Conservation (phyloP, 2,888 invertebrate genomes). For the Ceratothoa steindachneri region DNA sequence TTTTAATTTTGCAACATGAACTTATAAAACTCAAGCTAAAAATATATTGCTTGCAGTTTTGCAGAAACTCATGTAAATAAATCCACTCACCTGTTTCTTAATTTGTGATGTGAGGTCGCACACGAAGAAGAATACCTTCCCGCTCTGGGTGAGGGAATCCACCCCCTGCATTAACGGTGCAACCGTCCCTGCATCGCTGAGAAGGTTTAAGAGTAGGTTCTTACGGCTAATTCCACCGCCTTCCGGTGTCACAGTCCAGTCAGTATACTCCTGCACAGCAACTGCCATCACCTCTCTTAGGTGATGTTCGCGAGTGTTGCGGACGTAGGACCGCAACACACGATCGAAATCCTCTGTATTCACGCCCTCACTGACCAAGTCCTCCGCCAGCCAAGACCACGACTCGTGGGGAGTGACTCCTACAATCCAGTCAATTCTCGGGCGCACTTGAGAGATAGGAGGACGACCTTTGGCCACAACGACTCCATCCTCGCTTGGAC, state of each 20-base stretch:
- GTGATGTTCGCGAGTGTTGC: slow-evolving; percentile 39
- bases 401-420: slow-evolving; percentile 44
- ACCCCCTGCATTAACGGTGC: slow-evolving; percentile 43
- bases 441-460: slow-evolving; percentile 21
- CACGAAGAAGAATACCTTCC: slow-evolving; percentile 39
- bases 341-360: slow-evolving; percentile 26
- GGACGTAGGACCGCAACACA: slow-evolving; percentile 26
- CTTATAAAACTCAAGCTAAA: neutral
- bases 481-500: slow-evolving; percentile 44
- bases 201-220: slow-evolving; percentile 32
- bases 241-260: slow-evolving; percentile 34
- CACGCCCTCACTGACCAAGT: slow-evolving; percentile 27
- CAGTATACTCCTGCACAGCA: slow-evolving; percentile 47
- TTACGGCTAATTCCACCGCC: slow-evolving; percentile 3
- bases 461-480: slow-evolving; percentile 30
- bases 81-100: slow-evolving; percentile 22
- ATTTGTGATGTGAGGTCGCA: slow-evolving; percentile 26
- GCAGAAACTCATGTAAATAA: too few relatives aligned
- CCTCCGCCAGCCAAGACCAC: slow-evolving; percentile 37
- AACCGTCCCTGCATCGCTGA: slow-evolving; percentile 39
- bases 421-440: slow-evolving; percentile 27
- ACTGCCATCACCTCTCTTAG: slow-evolving; percentile 42
- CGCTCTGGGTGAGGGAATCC: slow-evolving; percentile 24
- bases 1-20: neutral
- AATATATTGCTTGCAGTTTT: neutral